A percentile compares a stretch with the other conserved stretches of the same genome.
These are phyloP conservation scores for Mesitornis unicolor DNA, from an alignment of 2,113 vertebrate species.

Conservation along the genomic window DNA sequence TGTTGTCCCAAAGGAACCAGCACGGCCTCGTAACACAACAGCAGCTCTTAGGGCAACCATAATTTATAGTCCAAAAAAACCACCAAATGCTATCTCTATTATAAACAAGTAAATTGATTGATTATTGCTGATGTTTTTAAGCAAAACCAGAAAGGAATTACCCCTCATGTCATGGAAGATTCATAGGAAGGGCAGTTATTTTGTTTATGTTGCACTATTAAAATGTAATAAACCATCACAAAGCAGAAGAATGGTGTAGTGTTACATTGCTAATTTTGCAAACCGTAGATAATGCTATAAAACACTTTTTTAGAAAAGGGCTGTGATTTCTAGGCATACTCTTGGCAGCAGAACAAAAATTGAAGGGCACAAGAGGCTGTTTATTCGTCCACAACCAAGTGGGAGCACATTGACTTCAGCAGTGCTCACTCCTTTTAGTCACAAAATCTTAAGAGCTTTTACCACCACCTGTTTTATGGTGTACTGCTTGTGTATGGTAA, in stretches of 20 bases:
- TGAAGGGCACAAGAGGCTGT: background rate
- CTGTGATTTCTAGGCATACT: background rate
- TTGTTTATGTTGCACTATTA: background rate
- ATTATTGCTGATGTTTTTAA: background rate
- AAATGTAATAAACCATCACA: background rate
- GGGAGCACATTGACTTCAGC: background rate
- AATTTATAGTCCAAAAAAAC: background rate
- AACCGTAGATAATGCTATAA: background rate
- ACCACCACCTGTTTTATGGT: background rate
- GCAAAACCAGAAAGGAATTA: background rate
- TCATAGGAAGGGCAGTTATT: background rate
- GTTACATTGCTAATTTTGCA: background rate
- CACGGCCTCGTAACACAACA: background rate
- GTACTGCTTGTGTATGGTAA: background rate
- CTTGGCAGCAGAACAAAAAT: background rate
- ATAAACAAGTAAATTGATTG: background rate
- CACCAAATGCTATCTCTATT: background rate
- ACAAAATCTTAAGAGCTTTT: background rate
- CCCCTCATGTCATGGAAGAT: background rate
- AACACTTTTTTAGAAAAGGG: background rate
- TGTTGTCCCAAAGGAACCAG: background rate
- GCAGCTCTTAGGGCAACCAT: background rate
- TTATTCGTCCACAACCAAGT: background rate
- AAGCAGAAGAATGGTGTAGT: background rate
- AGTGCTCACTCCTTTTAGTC: background rate